Conservation (phyloP, 2,113 vertebrate species). For the Spilogale gracilis region DNA sequence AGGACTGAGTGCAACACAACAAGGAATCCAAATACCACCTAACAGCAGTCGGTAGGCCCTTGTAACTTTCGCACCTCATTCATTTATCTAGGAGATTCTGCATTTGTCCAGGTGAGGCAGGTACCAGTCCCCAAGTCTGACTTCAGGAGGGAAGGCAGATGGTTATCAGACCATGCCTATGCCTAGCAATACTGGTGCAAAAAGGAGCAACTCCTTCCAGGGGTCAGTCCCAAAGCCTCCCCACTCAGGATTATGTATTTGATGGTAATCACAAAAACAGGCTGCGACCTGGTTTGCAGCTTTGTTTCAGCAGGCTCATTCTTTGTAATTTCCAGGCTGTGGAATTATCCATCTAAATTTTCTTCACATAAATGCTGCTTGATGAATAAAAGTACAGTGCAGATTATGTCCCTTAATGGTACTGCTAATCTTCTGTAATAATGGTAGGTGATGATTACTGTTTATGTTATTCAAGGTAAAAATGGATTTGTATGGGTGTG, state of each 20-base stretch:
- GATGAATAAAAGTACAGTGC: conserved; percentile 83
- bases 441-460: conserved; percentile 75
- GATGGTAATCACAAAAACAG: background rate
- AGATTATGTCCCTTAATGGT: conserved; percentile 84
- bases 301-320: conserved; percentile 63
- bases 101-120: background rate
- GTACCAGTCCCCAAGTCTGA: background rate
- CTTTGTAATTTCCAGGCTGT: conserved; percentile 69
- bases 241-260: background rate
- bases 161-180: too few relatives aligned
- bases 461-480: conserved; percentile 81
- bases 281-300: background rate
- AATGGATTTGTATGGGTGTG: conserved; percentile 62
- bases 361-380: conserved; percentile 82
- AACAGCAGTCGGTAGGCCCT: background rate
- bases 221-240: background rate
- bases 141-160: background rate
- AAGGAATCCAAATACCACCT: background rate
- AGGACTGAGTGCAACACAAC: background rate
- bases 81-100: background rate
- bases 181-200: too few relatives aligned
- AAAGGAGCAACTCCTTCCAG: background rate
- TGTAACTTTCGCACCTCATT: background rate
- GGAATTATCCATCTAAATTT: conserved; percentile 76
- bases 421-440: conserved; percentile 85